Evolutionary conservation across 2,113 vertebrate species (phyloP).

Genomic region (Hyla sarda): DNA sequence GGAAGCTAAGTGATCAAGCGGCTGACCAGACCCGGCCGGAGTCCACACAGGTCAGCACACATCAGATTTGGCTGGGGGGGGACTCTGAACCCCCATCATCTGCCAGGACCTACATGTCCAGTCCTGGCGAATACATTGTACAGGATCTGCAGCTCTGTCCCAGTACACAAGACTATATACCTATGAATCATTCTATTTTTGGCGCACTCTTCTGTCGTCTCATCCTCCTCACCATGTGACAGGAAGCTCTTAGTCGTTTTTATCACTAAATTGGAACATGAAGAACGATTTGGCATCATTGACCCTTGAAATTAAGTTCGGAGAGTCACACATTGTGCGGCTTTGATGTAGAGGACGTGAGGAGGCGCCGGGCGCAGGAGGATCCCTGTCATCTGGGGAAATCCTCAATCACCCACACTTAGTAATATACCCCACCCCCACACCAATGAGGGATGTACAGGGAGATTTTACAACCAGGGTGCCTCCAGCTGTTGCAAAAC

Average conservation of each 20-base stretch:
- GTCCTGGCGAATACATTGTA: no score
- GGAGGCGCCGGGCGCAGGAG: slow-evolving; percentile 29
- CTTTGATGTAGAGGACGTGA: not conserved
- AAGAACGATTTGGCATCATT: not conserved
- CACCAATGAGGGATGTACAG: no score
- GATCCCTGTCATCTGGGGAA: not conserved
- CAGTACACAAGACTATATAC: no score
- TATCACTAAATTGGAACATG: not conserved
- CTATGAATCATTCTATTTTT: not conserved
- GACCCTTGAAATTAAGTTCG: slow-evolving; percentile 62
- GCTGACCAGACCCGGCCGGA: no score
- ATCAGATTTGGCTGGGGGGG: no score
- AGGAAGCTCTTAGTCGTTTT: not conserved
- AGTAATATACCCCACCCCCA: slow-evolving; percentile 1
- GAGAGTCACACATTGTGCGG: not conserved
- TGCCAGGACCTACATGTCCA: no score
- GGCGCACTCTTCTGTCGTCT: not conserved
- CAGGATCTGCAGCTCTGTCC: no score
- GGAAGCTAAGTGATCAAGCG: no score
- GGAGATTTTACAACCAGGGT: no score
- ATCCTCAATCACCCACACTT: not conserved
- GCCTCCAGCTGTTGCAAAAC: no score
- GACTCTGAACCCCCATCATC: no score
- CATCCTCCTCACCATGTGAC: not conserved
- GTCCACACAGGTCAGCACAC: no score